phyloP scores from a whole-genome alignment of 2,113 vertebrate genomes.

The Lepidiolamprologus cunningtoni region DNA sequence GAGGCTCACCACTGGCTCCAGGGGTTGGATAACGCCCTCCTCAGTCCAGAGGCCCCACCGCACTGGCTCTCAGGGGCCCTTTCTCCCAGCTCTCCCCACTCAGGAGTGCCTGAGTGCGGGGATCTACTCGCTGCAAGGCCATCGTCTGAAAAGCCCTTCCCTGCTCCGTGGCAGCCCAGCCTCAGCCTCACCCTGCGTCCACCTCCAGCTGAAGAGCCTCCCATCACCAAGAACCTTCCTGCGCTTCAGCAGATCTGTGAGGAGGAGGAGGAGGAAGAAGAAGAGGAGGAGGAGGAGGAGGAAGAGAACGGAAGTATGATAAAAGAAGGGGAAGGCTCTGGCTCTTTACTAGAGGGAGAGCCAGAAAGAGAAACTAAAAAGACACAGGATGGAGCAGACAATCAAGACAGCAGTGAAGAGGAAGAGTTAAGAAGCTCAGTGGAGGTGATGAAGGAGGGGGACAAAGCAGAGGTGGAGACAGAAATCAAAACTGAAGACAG shows the following conservation, averaged over 20 bases:
- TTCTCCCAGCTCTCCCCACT: slow-evolving; percentile 42
- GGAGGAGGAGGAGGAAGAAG: slow-evolving; percentile 79
- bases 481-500: not conserved
- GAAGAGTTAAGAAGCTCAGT: not conserved
- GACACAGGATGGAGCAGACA: not conserved
- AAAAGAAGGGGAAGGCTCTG: not conserved
- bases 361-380: not conserved
- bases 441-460: not conserved
- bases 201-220: slow-evolving; percentile 49
- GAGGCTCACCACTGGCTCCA: slow-evolving; percentile 79
- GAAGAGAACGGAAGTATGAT: not conserved
- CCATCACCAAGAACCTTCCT: slow-evolving; percentile 65
- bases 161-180: slow-evolving; percentile 41
- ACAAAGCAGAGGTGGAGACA: not conserved
- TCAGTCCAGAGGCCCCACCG: slow-evolving; percentile 56
- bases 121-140: slow-evolving; percentile 56
- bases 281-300: slow-evolving; percentile 60
- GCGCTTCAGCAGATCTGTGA: slow-evolving; percentile 83
- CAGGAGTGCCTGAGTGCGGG: slow-evolving; percentile 59
- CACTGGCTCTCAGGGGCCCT: slow-evolving; percentile 55
- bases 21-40: slow-evolving; percentile 74
- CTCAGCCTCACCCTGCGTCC: slow-evolving; percentile 39
- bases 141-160: slow-evolving; percentile 18
- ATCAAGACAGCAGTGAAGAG: slow-evolving; percentile 19
- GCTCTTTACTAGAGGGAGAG: not conserved